These are phyloP conservation scores for Colistium nudipinnis DNA, from an alignment of 2,113 vertebrate species.

Conservation along the genomic window DNA sequence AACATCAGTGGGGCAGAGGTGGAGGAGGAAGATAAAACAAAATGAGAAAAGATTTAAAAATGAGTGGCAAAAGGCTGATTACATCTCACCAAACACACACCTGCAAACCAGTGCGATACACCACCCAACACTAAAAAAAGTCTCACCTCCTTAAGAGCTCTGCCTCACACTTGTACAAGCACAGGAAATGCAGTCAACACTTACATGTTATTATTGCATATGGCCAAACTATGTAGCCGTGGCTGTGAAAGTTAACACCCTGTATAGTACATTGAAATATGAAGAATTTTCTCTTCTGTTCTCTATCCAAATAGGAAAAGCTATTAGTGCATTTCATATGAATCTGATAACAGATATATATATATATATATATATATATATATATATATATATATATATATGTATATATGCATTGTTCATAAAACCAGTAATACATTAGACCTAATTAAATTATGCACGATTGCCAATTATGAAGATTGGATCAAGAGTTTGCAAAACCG, in stretches of 20 bases:
- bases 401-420: no score
- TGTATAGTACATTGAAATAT: no score
- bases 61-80: background rate
- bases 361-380: no score
- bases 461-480: background rate
- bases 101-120: background rate
- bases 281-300: no score
- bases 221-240: no score
- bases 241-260: no score
- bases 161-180: background rate
- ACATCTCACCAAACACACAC: constrained; percentile 4
- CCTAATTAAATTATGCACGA: background rate
- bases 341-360: no score
- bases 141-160: background rate
- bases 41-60: background rate
- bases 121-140: background rate
- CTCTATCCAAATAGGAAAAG: no score
- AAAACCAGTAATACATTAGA: no score
- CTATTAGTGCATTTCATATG: no score
- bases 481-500: background rate
- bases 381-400: no score
- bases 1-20: background rate
- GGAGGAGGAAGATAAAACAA: background rate
- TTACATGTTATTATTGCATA: no score
- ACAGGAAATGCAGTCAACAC: constrained; percentile 44